These are phyloP conservation scores for Xenentodon cancila DNA, from an alignment of 2,797 vertebrate species.

Conservation along the genomic window DNA sequence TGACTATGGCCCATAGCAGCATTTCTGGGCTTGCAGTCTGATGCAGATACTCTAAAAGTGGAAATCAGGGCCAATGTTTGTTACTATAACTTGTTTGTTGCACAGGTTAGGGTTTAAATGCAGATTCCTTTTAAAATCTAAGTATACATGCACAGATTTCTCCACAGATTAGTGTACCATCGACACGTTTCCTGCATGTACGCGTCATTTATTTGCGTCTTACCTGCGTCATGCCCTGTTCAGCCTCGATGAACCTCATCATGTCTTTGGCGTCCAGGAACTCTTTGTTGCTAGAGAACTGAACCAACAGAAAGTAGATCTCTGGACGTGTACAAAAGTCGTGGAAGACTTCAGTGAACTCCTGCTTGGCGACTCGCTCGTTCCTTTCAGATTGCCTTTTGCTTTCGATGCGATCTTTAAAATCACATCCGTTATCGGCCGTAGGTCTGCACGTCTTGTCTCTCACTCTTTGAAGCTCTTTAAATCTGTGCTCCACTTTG, in stretches of 20 bases:
- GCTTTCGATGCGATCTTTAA: slow-evolving; percentile 37
- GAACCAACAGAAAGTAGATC: slow-evolving; percentile 96
- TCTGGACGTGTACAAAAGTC: slow-evolving; percentile 96
- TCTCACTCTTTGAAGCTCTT: slow-evolving; percentile 90
- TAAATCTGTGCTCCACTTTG: slow-evolving; percentile 93
- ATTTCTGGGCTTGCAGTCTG: not conserved
- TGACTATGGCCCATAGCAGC: not conserved
- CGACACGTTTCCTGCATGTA: slow-evolving; percentile 12
- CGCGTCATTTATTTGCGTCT: slow-evolving; percentile 41
- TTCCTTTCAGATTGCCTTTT: slow-evolving; percentile 52
- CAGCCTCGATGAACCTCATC: slow-evolving; percentile 95
- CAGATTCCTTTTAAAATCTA: too few relatives aligned
- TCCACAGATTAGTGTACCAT: not conserved
- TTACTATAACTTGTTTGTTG: not conserved
- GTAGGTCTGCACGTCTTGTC: slow-evolving; percentile 74
- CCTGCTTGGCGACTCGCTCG: slow-evolving; percentile 85
- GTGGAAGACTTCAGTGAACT: slow-evolving; percentile 94
- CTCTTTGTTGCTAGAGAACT: slow-evolving; percentile 98
- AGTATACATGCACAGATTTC: too few relatives aligned
- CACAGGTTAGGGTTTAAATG: not conserved
- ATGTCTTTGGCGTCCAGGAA: slow-evolving; percentile 94
- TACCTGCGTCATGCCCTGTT: slow-evolving; percentile 92
- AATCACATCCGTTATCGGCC: slow-evolving; percentile 35
- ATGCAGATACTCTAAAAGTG: too few relatives aligned
- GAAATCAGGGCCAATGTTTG: too few relatives aligned